Base-by-base conservation (phyloP, 2,888 invertebrate genomes). In the Pedicia rivosa region DNA sequence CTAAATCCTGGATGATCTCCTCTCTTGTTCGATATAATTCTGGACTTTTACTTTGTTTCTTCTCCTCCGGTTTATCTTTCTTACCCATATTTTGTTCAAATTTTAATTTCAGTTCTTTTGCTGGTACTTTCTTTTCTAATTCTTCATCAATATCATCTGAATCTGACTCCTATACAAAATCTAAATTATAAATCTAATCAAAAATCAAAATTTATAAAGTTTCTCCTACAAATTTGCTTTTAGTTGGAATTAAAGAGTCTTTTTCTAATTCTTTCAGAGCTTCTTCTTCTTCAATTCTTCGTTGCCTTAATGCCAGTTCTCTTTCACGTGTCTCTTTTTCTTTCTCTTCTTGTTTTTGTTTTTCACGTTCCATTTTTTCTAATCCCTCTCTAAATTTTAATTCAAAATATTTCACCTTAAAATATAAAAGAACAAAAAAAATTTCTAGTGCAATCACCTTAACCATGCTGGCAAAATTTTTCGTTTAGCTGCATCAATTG, bases 401-500 rank as follows among this genome's bases (percentile, higher is more conserved):
- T 20, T 10, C n/a, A n/a, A n/a, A n/a, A n/a, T n/a, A n/a, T n/a
- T n/a, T n/a, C n/a, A n/a, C 15, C 10, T 8, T n/a, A 29, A 35
- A 30, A 19, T 3, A 15, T 4, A 20, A 17, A 13, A 38, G 5
- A 19, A 20, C 4, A 24, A 17, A 24, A 22, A 30, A 14, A 36
- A 6, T 19, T 15, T 32, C 5, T 16, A n/a, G 9, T 16, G 77
- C 57, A 88, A 88, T 67, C 90, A 94, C 57, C 94, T 70, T 45
- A 97, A 94, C 97, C 97, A 97, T 1, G 86, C 88, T n/a, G 97
- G 97, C 15, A 97, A 67, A 49, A 84, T 80, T 52, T 88, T 77
- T 25, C 91, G 67, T 59, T 87, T 87, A 13, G 80, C 81, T 12
- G 87, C 86, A 59, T 91, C 90, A 54, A 74, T 62, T 20, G 65